Percentiles rank a stretch among this genome's conserved stretches.
Evolutionary conservation across 2,113 vertebrate species (phyloP).

Genomic region (Cyphomyrus plagiostoma): DNA sequence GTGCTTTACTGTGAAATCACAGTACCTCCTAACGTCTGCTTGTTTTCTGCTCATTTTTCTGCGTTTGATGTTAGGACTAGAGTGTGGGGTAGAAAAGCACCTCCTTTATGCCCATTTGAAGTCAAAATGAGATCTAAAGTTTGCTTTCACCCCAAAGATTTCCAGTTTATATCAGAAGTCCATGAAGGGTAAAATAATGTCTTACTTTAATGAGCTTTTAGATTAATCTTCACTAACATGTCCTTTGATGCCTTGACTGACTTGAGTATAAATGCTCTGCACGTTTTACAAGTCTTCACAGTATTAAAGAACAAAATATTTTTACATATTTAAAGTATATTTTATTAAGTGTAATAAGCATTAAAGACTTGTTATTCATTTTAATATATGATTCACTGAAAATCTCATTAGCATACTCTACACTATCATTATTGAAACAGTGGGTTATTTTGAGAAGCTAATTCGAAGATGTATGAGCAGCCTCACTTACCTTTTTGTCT

Average conservation of each 20-base stretch:
- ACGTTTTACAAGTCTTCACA: neutral
- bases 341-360: neutral
- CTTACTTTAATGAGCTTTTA: neutral
- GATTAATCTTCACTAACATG: neutral
- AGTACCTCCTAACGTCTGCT: neutral
- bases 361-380: neutral
- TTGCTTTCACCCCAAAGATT: neutral
- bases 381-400: neutral
- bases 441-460: neutral
- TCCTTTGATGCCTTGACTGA: neutral
- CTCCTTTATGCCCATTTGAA: neutral
- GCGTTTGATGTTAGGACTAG: neutral
- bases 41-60: neutral
- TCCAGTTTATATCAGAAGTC: neutral
- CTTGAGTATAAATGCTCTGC: neutral
- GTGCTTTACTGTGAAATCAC: neutral
- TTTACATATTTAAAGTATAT: neutral
- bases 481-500: neutral
- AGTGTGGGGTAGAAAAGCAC: neutral
- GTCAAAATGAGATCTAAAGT: neutral
- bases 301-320: neutral
- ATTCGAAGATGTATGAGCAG: neutral
- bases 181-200: neutral
- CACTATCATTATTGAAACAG: neutral
- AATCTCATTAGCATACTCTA: neutral